Conservation (phyloP, 92 coral and sea anemone genomes). For the Zoanthus solanderi region DNA sequence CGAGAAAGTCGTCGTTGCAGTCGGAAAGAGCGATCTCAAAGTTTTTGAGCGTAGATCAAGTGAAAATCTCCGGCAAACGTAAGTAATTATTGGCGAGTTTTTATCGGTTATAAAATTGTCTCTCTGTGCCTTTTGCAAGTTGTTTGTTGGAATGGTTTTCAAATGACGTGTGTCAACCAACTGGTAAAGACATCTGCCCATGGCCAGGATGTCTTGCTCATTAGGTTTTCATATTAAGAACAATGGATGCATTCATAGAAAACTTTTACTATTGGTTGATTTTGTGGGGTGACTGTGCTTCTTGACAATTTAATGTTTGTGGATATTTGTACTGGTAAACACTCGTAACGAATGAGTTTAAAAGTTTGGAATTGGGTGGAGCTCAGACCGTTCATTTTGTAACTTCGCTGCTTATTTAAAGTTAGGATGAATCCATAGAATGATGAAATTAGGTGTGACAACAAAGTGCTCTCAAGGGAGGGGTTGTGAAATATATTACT, state of each 20-base stretch:
- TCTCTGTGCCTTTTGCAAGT: slow-evolving; percentile 3
- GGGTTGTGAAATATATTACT: background rate
- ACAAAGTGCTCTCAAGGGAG: background rate
- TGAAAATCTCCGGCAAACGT: slow-evolving; percentile 89
- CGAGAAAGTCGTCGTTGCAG: slow-evolving; percentile 88
- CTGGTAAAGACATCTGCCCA: too few species aligned
- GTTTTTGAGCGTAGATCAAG: slow-evolving; percentile 83
- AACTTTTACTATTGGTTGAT: slow-evolving; percentile 22
- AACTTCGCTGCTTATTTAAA: background rate
- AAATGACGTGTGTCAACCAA: background rate
- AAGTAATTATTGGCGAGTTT: slow-evolving; percentile 50
- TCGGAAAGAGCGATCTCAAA: slow-evolving; percentile 87
- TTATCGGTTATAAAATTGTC: background rate
- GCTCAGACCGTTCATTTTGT: background rate
- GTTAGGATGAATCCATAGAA: background rate
- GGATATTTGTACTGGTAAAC: background rate
- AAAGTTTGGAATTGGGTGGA: background rate
- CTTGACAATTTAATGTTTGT: background rate
- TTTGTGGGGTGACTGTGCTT: background rate
- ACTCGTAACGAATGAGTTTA: background rate
- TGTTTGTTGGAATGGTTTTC: background rate
- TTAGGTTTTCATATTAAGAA: background rate
- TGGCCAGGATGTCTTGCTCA: background rate
- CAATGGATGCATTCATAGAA: slow-evolving; percentile 6
- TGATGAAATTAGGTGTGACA: slow-evolving; percentile 29